Base-by-base conservation (phyloP, 2,888 invertebrate species). In the Agriopis marginaria region DNA sequence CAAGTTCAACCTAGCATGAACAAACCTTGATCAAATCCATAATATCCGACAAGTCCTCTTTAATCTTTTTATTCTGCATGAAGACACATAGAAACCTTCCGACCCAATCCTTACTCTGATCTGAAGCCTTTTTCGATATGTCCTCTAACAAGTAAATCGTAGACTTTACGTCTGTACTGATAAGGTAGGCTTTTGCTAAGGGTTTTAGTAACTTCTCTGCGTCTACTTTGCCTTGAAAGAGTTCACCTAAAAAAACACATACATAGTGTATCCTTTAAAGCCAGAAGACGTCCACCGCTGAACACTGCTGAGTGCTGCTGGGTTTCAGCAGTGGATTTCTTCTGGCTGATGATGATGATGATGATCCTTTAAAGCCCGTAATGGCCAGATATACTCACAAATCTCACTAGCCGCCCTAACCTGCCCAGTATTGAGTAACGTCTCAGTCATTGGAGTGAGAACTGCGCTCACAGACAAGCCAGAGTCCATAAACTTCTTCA, bases 41-140 rank as follows among this genome's bases (percentile, higher is more conserved):
- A 42, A 95, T 77, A 49, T 94, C 86, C 0, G 79, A 71, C 2
- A 92, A 70, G 78, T 95, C 94, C 9, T 86, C 84, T 8, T 87
- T 89, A 0, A 89, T 78, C 62, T 90, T 93, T 68, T 90, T 94
- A 55, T 91, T 86, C 4, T 87, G 85, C 71, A 95, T 87, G 71
- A 95, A 89, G 7, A 88, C 85, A 62, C 95, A 87, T 4, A 96
- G 79, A 73, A 96, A 95, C 63, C 94, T 85, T 0, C 96, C 96
- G 0, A 95, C 85, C 88, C 95, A 95, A 78, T 96, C 95, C 50
- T 93, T 92, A 39, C 89, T 89, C 1, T 82, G 88, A 51, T 95
- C 92, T 0, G 83, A 67, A 0, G 94, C 89, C 74, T 90, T 93
- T 0, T 82, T 82, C 0, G 85, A 79, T 45, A 95, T 83, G 42